Conservation (phyloP, 2,797 vertebrate genomes). For the Artibeus lituratus region DNA sequence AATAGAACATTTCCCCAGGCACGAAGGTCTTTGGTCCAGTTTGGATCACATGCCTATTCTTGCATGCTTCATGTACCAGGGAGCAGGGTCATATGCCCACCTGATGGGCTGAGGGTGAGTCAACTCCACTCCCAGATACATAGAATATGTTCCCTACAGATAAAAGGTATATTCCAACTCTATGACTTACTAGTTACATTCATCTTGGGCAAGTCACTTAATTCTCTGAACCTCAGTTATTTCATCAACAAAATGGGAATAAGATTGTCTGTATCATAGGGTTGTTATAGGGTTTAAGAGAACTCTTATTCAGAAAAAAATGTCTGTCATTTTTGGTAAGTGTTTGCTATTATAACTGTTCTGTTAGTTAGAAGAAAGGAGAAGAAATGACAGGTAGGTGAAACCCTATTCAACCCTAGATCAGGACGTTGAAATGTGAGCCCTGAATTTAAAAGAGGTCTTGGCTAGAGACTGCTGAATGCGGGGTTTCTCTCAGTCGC, state of each 20-base stretch:
- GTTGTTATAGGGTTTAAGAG: neutral
- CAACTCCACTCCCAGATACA: neutral
- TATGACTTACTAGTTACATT: neutral
- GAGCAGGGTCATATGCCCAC: neutral
- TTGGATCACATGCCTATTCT: neutral
- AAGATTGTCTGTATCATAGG: neutral
- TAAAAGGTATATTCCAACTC: neutral
- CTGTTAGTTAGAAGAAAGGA: neutral
- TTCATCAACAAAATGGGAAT: neutral
- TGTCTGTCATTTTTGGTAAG: neutral
- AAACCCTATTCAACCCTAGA: neutral
- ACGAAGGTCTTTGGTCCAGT: neutral
- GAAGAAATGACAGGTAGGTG: neutral
- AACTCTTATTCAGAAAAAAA: neutral
- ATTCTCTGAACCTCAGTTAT: neutral
- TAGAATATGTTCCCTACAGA: neutral
- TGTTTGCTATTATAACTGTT: neutral
- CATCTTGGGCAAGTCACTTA: neutral
- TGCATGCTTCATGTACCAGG: neutral
- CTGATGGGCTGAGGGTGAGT: neutral
- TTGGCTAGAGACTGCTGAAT: neutral
- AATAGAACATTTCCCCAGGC: neutral
- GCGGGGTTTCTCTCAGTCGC: neutral
- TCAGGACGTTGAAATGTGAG: neutral
- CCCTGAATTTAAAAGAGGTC: neutral